phyloP scores from a whole-genome alignment of 2,113 vertebrate genomes.

The Serinus canaria region DNA sequence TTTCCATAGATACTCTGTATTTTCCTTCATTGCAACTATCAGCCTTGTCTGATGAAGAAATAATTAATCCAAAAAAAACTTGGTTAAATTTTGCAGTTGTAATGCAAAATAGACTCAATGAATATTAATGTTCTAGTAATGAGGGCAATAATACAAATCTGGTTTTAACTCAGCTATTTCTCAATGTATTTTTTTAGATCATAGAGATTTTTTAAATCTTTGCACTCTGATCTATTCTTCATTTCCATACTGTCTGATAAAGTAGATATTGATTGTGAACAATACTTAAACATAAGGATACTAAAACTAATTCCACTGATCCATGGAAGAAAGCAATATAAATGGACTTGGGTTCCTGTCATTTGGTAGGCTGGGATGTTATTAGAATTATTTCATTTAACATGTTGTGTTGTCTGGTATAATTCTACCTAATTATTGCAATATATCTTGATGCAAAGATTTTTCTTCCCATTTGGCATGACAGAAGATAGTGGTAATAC shows the following conservation, averaged over 20 bases:
- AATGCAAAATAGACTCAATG: neutral
- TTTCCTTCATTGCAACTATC: neutral
- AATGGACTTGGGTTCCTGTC: slow-evolving; percentile 1
- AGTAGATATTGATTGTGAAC: slow-evolving; percentile 38
- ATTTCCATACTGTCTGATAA: slow-evolving; percentile 51
- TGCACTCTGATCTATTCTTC: neutral
- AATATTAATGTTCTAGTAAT: neutral
- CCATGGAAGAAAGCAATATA: slow-evolving; percentile 1
- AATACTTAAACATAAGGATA: slow-evolving; percentile 29
- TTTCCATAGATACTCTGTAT: neutral
- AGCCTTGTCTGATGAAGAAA: neutral
- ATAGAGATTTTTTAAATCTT: neutral
- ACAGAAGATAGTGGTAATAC: neutral
- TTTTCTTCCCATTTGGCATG: neutral
- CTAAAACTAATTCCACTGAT: slow-evolving; percentile 50
- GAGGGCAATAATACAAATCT: neutral
- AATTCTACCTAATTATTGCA: neutral
- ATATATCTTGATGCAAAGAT: neutral
- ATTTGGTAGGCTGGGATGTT: neutral
- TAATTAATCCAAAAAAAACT: neutral
- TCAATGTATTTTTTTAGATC: neutral
- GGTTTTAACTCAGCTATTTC: neutral
- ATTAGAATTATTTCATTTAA: neutral
- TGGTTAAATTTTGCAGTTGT: neutral
- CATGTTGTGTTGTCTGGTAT: neutral